phyloP scores from a whole-genome alignment of 2,797 vertebrate genomes.

The Lemur catta region DNA sequence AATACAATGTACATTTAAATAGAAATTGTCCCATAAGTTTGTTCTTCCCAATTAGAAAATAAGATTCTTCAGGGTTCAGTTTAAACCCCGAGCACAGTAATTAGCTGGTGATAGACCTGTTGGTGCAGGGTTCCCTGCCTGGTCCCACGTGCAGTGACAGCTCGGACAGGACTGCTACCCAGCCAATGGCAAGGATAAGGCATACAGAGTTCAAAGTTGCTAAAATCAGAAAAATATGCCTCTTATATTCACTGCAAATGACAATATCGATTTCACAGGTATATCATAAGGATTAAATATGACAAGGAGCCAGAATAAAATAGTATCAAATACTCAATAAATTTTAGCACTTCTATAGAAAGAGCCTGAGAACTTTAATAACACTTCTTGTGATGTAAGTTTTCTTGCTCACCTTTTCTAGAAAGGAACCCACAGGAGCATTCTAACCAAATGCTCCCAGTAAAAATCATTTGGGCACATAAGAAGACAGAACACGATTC shows the following conservation, averaged over 20 bases:
- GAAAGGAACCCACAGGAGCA: no score
- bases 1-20: background rate
- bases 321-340: background rate
- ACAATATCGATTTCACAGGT: background rate
- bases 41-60: background rate
- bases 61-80: background rate
- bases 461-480: no score
- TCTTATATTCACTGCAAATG: background rate
- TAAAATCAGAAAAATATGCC: background rate
- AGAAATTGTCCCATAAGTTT: background rate
- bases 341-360: no score
- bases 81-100: background rate
- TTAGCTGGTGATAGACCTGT: background rate
- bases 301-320: background rate
- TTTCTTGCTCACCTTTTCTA: background rate
- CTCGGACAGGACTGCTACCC: no score
- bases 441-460: background rate
- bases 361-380: background rate
- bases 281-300: background rate
- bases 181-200: background rate
- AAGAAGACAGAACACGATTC: background rate
- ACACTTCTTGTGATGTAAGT: no score
- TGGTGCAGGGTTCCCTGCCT: no score
- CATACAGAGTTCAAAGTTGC: background rate
- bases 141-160: fast-evolving